Evolutionary conservation across 2,113 vertebrate genomes (phyloP).

Genomic region (Cyanistes caeruleus): DNA sequence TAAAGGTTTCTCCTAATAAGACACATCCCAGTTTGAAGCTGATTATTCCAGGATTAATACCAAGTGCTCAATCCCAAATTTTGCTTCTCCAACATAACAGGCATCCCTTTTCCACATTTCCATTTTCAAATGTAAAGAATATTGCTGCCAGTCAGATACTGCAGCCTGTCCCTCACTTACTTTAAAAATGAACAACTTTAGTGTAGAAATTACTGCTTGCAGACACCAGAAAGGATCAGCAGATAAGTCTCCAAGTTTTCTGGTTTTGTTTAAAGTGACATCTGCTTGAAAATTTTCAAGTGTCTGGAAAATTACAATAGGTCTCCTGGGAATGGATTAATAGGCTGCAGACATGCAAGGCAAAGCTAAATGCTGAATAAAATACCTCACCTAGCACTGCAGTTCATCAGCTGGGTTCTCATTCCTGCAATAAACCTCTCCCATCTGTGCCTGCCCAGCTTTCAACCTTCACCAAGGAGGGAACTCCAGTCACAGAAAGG

Average conservation of each 20-base stretch:
- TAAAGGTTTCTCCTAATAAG: not conserved
- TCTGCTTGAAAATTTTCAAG: conserved; percentile 47
- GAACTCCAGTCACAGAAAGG: not conserved
- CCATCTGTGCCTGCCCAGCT: conserved; percentile 20
- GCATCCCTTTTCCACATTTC: not conserved
- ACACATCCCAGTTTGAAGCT: not conserved
- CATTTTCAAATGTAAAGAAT: not conserved
- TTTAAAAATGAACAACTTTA: not conserved
- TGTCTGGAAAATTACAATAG: conserved; percentile 41
- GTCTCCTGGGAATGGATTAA: conserved; percentile 22
- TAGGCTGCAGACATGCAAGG: not conserved
- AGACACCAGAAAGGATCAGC: not conserved
- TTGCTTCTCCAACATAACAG: not conserved
- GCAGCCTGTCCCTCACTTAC: not conserved
- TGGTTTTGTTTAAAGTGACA: conserved; percentile 34
- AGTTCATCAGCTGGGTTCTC: conserved; percentile 13
- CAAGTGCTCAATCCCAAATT: not conserved
- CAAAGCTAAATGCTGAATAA: conserved; percentile 42
- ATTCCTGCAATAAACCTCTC: conserved; percentile 37
- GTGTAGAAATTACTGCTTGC: not conserved
- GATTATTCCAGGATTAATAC: not conserved
- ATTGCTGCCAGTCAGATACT: not conserved
- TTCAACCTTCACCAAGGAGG: not conserved
- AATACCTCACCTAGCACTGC: conserved; percentile 2
- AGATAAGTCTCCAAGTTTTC: not conserved